Conservation (phyloP, 92 coral and sea anemone genomes). For the Siderastrea siderea region DNA sequence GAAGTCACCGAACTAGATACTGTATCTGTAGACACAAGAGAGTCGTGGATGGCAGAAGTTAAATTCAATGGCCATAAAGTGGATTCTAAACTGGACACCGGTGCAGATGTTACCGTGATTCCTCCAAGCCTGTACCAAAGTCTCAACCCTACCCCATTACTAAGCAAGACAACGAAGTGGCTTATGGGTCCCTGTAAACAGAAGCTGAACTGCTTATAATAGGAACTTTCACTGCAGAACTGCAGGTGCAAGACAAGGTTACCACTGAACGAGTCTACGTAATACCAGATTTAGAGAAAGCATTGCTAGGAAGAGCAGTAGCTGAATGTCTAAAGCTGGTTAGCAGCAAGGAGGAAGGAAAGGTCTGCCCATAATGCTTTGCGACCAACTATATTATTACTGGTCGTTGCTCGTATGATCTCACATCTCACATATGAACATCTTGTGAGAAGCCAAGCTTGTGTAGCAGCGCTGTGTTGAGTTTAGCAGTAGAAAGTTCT, state of each 20-base stretch:
- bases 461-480: too few species aligned
- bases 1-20: constrained; percentile 7
- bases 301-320: constrained; percentile 35
- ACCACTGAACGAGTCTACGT: background rate
- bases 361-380: too few species aligned
- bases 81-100: constrained; percentile 64
- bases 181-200: constrained; percentile 65
- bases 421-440: too few species aligned
- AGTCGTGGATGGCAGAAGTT: constrained; percentile 50
- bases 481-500: too few species aligned
- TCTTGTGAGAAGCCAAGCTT: too few species aligned
- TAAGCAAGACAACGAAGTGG: constrained; percentile 34
- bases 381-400: too few species aligned
- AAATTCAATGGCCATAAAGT: constrained; percentile 3
- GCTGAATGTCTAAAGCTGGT: constrained; percentile 33
- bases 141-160: background rate
- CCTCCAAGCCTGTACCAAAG: constrained; percentile 39
- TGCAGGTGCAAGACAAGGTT: background rate
- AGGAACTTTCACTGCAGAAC: constrained; percentile 31
- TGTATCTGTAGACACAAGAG: background rate
- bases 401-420: too few species aligned
- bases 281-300: constrained; percentile 10
- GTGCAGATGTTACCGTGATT: constrained; percentile 68
- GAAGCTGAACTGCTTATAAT: constrained; percentile 32
- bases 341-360: background rate